A percentile compares a stretch with the other conserved stretches of the same genome.
Evolutionary conservation across 2,797 vertebrate genomes (phyloP).

Genomic region (Sparus aurata): DNA sequence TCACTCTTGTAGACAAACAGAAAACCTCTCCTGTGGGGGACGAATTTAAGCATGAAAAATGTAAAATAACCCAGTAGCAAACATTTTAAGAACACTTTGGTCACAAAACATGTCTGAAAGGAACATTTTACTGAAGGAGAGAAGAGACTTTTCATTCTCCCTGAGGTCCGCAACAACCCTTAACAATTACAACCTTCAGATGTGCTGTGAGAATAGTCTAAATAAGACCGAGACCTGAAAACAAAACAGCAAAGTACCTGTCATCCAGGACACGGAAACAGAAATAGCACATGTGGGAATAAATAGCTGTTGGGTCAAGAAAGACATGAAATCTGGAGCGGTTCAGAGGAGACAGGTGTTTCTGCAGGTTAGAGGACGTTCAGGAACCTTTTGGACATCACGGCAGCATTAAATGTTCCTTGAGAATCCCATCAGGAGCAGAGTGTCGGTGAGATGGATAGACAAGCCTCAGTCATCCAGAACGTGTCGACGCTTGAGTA

Average conservation of each 20-base stretch:
- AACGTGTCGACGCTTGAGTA: conserved; percentile 26
- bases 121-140: conserved; percentile 17
- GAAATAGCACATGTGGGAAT: not conserved
- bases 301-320: not conserved
- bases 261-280: conserved; percentile 20
- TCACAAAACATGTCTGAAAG: conserved; percentile 38
- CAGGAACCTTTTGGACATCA: conserved; percentile 26
- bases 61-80: not conserved
- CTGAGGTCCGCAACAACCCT: conserved; percentile 20
- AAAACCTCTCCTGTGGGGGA: not conserved
- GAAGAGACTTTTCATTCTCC: conserved; percentile 26
- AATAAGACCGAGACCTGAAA: conserved; percentile 13
- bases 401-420: conserved; percentile 56
- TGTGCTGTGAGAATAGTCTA: conserved; percentile 25
- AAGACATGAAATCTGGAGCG: not conserved
- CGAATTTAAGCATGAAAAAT: not conserved
- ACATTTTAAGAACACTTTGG: conserved; percentile 37
- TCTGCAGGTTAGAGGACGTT: conserved; percentile 39
- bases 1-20: not conserved
- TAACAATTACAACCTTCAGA: conserved; percentile 38
- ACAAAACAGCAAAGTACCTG: conserved; percentile 14
- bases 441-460: conserved; percentile 39
- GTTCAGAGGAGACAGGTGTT: conserved; percentile 53
- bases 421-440: conserved; percentile 47
- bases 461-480: conserved; percentile 56